phyloP scores from a whole-genome alignment of 2,113 vertebrate genomes.

The Taurulus bubalis region DNA sequence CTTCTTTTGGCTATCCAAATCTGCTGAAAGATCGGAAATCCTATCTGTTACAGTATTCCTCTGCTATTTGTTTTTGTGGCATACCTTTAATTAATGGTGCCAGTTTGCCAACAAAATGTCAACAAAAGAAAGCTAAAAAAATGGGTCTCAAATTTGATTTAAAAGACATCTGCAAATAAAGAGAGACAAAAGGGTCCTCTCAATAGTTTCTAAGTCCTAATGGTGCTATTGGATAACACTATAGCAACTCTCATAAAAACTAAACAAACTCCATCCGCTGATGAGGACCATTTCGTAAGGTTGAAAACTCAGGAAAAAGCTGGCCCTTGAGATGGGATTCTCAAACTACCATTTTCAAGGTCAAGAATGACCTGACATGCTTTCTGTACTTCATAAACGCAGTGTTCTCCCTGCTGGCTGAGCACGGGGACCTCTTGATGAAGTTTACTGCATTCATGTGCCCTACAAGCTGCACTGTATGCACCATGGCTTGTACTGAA shows the following conservation, averaged over 20 bases:
- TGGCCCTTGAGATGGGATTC: background rate
- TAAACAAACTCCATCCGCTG: background rate
- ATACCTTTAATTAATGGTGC: no score
- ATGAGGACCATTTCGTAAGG: background rate
- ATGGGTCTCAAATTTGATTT: background rate
- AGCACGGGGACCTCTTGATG: background rate
- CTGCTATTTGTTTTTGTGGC: no score
- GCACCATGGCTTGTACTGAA: background rate
- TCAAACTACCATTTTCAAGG: background rate
- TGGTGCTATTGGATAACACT: background rate
- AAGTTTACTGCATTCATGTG: conserved; percentile 18
- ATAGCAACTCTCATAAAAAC: background rate
- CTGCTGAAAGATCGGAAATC: no score
- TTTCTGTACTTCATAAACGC: conserved; percentile 7
- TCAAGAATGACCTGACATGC: background rate
- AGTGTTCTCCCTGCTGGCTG: background rate
- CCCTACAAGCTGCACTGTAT: conserved; percentile 21
- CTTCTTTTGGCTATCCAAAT: no score
- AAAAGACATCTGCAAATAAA: background rate
- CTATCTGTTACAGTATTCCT: no score
- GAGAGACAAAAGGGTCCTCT: background rate
- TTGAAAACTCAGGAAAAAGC: background rate
- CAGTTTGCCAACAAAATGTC: background rate
- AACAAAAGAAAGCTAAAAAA: background rate
- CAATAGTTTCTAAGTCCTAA: background rate